Evolutionary conservation across 2,888 invertebrate species (phyloP), one percentile per base, ranked within the genome.

Genomic region (Drosophila monieri): DNA sequence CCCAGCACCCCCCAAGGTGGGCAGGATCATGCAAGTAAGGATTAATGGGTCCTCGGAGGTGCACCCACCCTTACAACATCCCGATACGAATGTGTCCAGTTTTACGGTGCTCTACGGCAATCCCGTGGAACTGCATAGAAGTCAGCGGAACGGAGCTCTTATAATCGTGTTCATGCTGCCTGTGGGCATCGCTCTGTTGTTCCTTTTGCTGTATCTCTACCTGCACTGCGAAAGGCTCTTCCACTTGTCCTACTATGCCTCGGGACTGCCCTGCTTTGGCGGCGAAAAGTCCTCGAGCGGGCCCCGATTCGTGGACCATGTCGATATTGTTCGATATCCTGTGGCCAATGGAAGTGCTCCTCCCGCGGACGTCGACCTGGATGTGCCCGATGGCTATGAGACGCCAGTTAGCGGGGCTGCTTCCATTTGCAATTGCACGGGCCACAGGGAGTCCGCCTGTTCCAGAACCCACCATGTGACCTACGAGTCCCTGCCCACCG

Each of bases 101-200:
- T 89, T 75, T 12, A 86, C 85, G 8, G 78, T 90, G 12, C 73
- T 90, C n/a, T 90, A 85, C 43, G 89, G 89, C 6, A 85, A 77
- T 57, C 84, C 89, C 18, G 76, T 88, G 51, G 88, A 91, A 27
- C 74, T 84, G 6, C 84, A 90, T 46, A 86, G 88, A 30, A 90
- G 88, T 66, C 91, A 91, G 71, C 83, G 89, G 10, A 78, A 89
- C 0, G 89, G 90, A 59, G 91, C 90, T 5, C 57, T 91, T 3
- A 80, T 91, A 27, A 90, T 91, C 23, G 90, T 91, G 0, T 88
- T 91, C 41, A 88, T 91, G 89, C 73, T 91, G 52, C 91, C 91
- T 0, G 32, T 91, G 58, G 91, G 91, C 6, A 89, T 91, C 21
- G 90, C 90, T 0, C 57, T 90, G 30, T 75, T 91, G 25, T 90